These are phyloP conservation scores for Acrossocheilus fasciatus DNA, from an alignment of 2,797 vertebrate species.

Conservation along the genomic window DNA sequence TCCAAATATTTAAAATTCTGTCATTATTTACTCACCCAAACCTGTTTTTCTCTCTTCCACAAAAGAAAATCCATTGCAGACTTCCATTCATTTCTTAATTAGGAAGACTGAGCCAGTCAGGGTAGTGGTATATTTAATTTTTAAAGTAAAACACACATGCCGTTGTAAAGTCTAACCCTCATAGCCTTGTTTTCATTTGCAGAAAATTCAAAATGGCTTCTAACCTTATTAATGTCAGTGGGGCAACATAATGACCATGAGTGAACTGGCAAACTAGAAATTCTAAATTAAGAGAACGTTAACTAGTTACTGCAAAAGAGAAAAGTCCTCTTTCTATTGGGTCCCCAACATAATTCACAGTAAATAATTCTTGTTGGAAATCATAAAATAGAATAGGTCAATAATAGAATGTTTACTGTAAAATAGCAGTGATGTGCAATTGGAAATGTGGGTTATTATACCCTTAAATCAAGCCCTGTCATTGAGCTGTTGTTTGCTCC, in stretches of 20 bases:
- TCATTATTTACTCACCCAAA: not conserved
- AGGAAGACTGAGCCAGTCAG: not conserved
- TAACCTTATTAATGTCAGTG: not conserved
- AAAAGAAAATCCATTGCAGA: not conserved
- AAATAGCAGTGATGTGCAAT: not conserved
- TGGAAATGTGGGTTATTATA: not conserved
- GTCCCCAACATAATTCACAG: not conserved
- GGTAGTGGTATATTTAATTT: not conserved
- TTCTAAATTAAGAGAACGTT: not conserved
- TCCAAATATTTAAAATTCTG: not conserved
- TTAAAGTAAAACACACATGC: not conserved
- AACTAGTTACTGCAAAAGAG: not conserved
- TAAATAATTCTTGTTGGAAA: not conserved
- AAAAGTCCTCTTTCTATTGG: not conserved
- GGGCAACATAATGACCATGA: not conserved
- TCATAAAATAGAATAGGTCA: not conserved
- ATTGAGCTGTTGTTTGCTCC: not conserved
- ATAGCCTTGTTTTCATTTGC: not conserved
- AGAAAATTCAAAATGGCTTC: not conserved
- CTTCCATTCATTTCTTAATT: not conserved
- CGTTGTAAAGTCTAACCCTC: not conserved
- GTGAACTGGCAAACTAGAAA: not conserved
- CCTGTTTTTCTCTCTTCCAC: not conserved
- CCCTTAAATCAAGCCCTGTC: not conserved
- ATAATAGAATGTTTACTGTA: not conserved